These are phyloP conservation scores for Oxygymnocypris stewartii DNA, from an alignment of 2,113 vertebrate species.

Conservation along the genomic window DNA sequence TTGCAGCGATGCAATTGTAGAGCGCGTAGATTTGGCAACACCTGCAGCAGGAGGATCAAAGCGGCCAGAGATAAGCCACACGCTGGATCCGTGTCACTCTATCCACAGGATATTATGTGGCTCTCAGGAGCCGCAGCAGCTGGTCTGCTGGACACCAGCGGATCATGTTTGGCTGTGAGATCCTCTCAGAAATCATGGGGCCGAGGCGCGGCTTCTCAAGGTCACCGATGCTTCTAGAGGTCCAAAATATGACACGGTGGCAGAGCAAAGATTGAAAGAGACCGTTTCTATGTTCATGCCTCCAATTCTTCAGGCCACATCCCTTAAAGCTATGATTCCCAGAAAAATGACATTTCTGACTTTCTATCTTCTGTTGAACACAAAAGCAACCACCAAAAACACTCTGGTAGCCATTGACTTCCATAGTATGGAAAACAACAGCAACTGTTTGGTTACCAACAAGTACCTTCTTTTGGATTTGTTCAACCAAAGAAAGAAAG, in stretches of 20 bases:
- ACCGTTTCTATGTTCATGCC: background rate
- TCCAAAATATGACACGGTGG: background rate
- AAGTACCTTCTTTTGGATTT: background rate
- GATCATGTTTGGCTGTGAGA: slow-evolving; percentile 49
- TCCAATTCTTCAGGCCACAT: background rate
- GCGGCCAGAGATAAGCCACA: slow-evolving; percentile 61
- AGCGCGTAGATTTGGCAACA: slow-evolving; percentile 53
- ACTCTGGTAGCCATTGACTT: background rate
- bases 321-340: background rate
- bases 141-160: slow-evolving; percentile 53
- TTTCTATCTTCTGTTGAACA: background rate
- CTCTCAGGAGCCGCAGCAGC: slow-evolving; percentile 65
- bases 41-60: slow-evolving; percentile 56
- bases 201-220: slow-evolving; percentile 33
- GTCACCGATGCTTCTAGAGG: slow-evolving; percentile 12
- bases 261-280: background rate
- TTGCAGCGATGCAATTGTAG: slow-evolving; percentile 59
- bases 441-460: background rate
- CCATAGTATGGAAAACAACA: too few relatives aligned
- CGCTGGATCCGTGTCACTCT: slow-evolving; percentile 72
- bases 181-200: slow-evolving; percentile 18
- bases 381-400: background rate
- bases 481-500: background rate
- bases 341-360: background rate
- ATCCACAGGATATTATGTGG: slow-evolving; percentile 72